Base-by-base conservation (phyloP, 2,113 vertebrate species). In the Calidris pygmaea region DNA sequence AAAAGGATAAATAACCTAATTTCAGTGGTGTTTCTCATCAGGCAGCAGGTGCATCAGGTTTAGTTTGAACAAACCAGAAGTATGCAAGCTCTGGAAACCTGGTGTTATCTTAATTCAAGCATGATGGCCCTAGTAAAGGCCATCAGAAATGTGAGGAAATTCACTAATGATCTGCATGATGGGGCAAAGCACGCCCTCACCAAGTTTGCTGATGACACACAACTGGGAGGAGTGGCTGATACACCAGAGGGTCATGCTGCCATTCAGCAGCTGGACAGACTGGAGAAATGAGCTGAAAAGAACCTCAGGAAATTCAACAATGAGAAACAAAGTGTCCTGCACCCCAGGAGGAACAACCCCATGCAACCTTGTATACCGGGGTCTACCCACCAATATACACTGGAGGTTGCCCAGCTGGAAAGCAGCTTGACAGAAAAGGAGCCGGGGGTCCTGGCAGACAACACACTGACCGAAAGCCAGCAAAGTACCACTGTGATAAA, bases 191-290 rank as follows among this genome's bases (percentile, higher is more conserved):
- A 8, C 16, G 53, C 14, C 8, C 30, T 47, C 17, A 19, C 14
- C 8, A 65, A 47, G 12, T 47, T 39, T 63, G 35, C 24, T 47
- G 50, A 32, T 59, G 24, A 34, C 34, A 59, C 6, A 35, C 52
- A 71, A 53, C 20, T 43, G 12, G 48, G 8, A 81, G 18, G 13
- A 37, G 32, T 10, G 23, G 45, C 60, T 50, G 32, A 21, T 43
- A 35, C 0, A 3, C 17, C 37, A 62, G 24, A 62, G 29, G 15
- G 53, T 8, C 1, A 0, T 11, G 6, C 22, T 91, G n/a, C 9
- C 2, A 0, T 53, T 52, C 27, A 75, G 53, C 52, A 59, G 43
- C 37, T 52, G 27, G 22, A 35, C 37, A 53, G 37, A 22, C 13
- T 37, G 29, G 6, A 47, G 39, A 80, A 58, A 60, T 3, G 6